Conservation (phyloP, 2,888 invertebrate genomes). For the Catocala nupta region DNA sequence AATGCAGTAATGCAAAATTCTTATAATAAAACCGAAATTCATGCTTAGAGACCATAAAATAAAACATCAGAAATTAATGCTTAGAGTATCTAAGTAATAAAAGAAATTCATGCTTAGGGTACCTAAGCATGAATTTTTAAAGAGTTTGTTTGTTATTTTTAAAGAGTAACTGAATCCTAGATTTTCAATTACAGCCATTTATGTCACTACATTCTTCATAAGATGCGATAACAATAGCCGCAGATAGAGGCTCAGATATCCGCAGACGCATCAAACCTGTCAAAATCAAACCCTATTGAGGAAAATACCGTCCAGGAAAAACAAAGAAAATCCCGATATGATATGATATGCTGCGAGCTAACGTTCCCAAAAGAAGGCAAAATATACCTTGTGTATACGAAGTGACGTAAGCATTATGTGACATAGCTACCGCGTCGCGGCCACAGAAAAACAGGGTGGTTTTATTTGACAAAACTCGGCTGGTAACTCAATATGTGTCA, state of each 20-base stretch:
- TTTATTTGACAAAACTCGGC: constrained; percentile 72
- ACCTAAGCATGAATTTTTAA: no score
- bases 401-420: constrained; percentile 35
- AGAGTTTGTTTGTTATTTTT: no score
- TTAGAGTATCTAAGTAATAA: no score
- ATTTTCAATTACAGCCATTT: no score
- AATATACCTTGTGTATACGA: constrained; percentile 43
- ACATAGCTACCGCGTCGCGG: constrained; percentile 31
- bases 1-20: no score
- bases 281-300: constrained; percentile 9
- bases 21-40: no score
- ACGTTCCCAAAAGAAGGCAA: constrained; percentile 45
- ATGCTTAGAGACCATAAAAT: no score
- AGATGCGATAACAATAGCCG: no score
- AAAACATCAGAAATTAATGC: no score
- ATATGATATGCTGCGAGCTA: constrained; percentile 20
- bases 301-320: constrained; percentile 9
- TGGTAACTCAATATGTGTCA: constrained; percentile 79
- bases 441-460: constrained; percentile 62
- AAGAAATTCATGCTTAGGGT: no score
- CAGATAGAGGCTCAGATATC: background rate
- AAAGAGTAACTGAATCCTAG: no score
- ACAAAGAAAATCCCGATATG: constrained; percentile 13
- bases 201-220: no score
- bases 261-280: constrained; percentile 2